phyloP scores from a whole-genome alignment of 2,888 invertebrate genomes.

The Oxystoma pomonae region DNA sequence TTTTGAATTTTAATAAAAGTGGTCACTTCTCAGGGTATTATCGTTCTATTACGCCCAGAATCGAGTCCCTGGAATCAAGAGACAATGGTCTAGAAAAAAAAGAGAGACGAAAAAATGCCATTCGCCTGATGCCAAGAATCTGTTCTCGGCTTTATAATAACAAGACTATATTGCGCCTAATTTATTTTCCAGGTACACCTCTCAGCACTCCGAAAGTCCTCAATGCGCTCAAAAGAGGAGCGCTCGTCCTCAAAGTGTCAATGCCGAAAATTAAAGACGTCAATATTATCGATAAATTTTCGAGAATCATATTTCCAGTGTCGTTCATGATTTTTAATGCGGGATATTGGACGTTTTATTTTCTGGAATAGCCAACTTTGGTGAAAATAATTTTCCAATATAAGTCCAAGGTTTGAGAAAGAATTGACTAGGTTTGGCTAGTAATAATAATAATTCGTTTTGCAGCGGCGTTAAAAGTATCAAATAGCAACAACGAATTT shows the following conservation, averaged over 20 bases:
- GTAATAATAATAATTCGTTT: no score
- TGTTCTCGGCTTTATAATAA: no score
- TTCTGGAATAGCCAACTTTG: constrained; percentile 25
- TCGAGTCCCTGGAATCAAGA: no score
- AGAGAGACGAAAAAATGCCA: constrained; percentile 47
- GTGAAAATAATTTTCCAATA: no score
- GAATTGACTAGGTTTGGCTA: no score
- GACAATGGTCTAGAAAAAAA: no score
- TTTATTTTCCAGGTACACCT: constrained; percentile 47
- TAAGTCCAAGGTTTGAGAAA: no score
- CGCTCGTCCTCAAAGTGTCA: constrained; percentile 81
- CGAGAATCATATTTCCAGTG: constrained; percentile 91
- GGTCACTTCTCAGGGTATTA: no score
- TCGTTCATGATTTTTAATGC: constrained; percentile 94
- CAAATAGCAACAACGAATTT: no score
- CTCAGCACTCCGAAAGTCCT: constrained; percentile 67
- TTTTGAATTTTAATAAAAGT: no score
- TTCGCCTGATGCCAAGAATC: background rate
- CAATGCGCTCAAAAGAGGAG: constrained; percentile 78
- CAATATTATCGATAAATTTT: constrained; percentile 97
- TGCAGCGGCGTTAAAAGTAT: no score
- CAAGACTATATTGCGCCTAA: background rate
- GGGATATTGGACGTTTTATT: constrained; percentile 92
- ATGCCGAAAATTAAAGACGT: constrained; percentile 97
- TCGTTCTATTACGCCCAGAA: no score